phyloP scores from a whole-genome alignment of 2,797 vertebrate species.

The Acrossocheilus fasciatus region DNA sequence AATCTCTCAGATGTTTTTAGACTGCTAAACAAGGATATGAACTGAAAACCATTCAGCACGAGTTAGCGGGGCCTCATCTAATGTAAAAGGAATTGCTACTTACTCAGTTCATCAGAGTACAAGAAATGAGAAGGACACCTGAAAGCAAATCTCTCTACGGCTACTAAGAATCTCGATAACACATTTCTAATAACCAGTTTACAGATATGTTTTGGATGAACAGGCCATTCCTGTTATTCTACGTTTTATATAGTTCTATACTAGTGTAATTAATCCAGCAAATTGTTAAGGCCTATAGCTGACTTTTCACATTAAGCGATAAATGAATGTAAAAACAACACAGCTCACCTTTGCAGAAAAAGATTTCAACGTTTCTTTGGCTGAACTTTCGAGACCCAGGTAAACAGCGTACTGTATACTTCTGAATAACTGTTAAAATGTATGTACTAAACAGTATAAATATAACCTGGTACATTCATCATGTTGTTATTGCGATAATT shows the following conservation, averaged over 20 bases:
- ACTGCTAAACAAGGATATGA: background rate
- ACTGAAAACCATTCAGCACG: background rate
- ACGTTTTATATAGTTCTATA: background rate
- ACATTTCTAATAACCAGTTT: background rate
- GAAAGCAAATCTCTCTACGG: background rate
- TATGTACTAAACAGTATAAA: background rate
- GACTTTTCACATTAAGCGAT: background rate
- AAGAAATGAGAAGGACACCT: background rate
- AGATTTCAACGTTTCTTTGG: background rate
- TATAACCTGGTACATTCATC: background rate
- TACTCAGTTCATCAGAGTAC: background rate
- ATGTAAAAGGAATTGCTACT: background rate
- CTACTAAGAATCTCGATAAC: background rate
- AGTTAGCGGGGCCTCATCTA: background rate
- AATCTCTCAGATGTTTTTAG: no score
- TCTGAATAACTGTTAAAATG: background rate
- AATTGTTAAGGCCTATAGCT: background rate
- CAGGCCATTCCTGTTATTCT: background rate
- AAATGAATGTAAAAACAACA: background rate
- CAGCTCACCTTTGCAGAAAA: background rate
- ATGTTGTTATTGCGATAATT: no score
- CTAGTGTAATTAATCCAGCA: background rate
- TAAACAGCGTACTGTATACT: background rate
- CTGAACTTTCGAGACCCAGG: background rate
- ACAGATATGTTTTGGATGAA: background rate